Percentiles rank a stretch among this genome's conserved stretches.
Evolutionary conservation across 2,797 vertebrate species (phyloP).

Genomic region (Acanthopagrus latus): DNA sequence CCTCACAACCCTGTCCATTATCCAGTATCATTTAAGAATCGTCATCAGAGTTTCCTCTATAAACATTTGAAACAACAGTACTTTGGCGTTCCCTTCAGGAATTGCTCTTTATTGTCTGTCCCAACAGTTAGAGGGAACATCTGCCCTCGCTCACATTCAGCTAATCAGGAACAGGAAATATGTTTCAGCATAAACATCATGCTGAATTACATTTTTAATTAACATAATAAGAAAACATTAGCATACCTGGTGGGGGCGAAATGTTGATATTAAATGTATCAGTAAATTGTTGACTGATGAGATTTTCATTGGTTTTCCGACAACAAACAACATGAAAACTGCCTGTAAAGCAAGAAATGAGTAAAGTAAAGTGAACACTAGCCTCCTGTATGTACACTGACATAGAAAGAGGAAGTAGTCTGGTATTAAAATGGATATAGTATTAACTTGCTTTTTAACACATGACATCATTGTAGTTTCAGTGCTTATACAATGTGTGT

Average conservation of each 20-base stretch:
- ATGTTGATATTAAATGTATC: background rate
- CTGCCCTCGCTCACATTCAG: background rate
- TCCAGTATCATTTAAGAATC: too few species aligned
- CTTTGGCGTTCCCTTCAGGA: too few species aligned
- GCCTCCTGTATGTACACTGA: background rate
- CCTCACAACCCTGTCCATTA: too few species aligned
- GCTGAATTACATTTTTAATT: background rate
- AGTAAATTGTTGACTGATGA: background rate
- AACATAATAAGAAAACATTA: background rate
- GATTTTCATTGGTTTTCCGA: background rate
- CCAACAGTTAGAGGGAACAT: background rate
- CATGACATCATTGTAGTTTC: background rate
- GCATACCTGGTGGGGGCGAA: background rate
- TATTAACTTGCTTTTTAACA: conserved; percentile 6
- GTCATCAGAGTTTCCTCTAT: too few species aligned
- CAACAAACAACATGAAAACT: background rate
- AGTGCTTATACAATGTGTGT: background rate
- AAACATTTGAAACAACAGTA: too few species aligned
- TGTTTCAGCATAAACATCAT: background rate
- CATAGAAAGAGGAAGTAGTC: background rate
- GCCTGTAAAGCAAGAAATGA: background rate
- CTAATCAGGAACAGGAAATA: conserved; percentile 9
- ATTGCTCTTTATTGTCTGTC: too few species aligned
- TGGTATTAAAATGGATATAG: conserved; percentile 3
- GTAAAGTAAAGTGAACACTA: background rate